These are phyloP conservation scores for Lycophotia porphyrea DNA, from an alignment of 2,888 invertebrate genomes.

Conservation along the genomic window DNA sequence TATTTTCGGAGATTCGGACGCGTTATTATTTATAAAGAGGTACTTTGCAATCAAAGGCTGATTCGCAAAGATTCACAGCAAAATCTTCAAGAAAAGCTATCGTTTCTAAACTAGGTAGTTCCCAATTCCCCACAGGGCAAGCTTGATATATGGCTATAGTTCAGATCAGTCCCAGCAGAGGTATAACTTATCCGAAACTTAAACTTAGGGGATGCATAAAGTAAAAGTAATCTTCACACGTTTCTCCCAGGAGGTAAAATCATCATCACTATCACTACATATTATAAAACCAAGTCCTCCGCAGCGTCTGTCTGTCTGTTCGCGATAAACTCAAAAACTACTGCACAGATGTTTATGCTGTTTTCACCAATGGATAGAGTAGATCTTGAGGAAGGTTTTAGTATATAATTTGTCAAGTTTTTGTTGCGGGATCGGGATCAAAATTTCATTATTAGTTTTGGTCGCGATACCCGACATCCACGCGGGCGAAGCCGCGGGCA, in stretches of 20 bases:
- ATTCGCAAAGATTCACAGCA: no score
- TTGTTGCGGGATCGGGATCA: no score
- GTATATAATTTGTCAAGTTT: no score
- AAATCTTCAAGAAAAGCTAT: background rate
- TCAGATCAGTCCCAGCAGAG: constrained; percentile 9
- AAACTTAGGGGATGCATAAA: background rate
- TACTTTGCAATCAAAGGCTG: background rate
- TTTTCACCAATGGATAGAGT: no score
- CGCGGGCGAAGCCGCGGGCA: no score
- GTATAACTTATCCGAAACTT: constrained; percentile 36
- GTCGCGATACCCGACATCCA: no score
- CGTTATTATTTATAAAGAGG: background rate
- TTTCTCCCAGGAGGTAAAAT: background rate
- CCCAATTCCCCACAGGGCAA: constrained; percentile 17
- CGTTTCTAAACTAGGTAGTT: background rate
- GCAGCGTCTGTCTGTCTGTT: no score
- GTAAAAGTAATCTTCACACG: constrained; percentile 18
- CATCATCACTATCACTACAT: background rate
- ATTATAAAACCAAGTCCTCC: no score
- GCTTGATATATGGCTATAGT: constrained; percentile 20
- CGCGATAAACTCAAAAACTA: no score
- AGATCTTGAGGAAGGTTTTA: no score
- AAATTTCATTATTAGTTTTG: no score
- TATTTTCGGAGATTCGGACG: background rate
- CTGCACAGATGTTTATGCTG: no score